These are phyloP conservation scores for Brenthis daphne DNA, from an alignment of 2,888 invertebrate species.

Conservation along the genomic window DNA sequence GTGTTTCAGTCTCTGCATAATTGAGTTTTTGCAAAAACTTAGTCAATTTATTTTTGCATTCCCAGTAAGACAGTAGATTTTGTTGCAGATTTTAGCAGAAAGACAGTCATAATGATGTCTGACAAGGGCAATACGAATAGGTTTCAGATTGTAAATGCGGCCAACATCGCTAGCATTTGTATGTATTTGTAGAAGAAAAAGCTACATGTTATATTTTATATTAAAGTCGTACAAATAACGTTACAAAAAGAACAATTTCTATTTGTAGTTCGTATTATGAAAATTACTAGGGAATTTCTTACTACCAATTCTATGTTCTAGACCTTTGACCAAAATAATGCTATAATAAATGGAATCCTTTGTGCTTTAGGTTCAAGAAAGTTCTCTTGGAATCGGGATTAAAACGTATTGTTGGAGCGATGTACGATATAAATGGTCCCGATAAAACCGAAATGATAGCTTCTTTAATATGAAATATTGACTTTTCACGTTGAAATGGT, in stretches of 20 bases:
- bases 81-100: too few relatives aligned
- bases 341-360: slow-evolving; percentile 24
- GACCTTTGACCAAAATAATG: not conserved
- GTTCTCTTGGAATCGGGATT: slow-evolving; percentile 8
- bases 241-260: slow-evolving; percentile 16
- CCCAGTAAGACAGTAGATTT: too few relatives aligned
- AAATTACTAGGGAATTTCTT: not conserved
- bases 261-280: slow-evolving; percentile 12
- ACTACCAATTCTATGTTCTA: not conserved
- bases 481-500: slow-evolving; percentile 3
- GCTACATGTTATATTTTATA: too few relatives aligned
- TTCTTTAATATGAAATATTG: slow-evolving; percentile 18
- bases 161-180: too few relatives aligned
- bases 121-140: too few relatives aligned
- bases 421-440: slow-evolving; percentile 9
- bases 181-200: too few relatives aligned
- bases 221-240: not conserved
- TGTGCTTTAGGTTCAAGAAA: slow-evolving; percentile 11
- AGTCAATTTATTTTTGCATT: too few relatives aligned
- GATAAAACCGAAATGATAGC: slow-evolving; percentile 20
- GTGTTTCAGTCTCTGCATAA: too few relatives aligned
- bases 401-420: slow-evolving; percentile 4
- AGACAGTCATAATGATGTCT: too few relatives aligned
- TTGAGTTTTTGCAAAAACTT: too few relatives aligned
- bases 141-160: too few relatives aligned